These are phyloP conservation scores for Drosophila austrosaltans DNA, from an alignment of 2,888 invertebrate genomes.

Conservation along the genomic window DNA sequence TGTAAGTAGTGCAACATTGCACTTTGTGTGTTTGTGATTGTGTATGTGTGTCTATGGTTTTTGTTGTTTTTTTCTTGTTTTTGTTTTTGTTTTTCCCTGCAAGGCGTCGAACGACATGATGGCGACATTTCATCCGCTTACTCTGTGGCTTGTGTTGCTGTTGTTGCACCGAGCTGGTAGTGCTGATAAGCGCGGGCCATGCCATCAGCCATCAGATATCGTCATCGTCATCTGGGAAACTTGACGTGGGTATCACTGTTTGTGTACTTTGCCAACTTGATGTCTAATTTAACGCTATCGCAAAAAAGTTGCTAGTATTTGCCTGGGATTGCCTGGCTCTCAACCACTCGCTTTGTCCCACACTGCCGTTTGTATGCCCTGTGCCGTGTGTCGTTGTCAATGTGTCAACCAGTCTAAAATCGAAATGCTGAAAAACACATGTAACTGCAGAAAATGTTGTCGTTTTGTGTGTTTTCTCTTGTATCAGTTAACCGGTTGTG, in stretches of 20 bases:
- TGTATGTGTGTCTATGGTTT: neutral
- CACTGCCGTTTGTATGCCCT: neutral
- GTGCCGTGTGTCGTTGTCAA: conserved; percentile 55
- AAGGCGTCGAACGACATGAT: conserved; percentile 65
- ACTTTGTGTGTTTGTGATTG: conserved; percentile 34
- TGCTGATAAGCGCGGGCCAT: conserved; percentile 55
- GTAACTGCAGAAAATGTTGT: conserved; percentile 55
- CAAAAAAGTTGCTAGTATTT: conserved; percentile 64
- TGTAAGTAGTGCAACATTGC: conserved; percentile 63
- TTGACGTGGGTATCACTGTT: conserved; percentile 57
- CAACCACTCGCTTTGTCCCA: neutral
- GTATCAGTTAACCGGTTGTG: conserved; percentile 11
- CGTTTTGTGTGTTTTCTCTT: conserved; percentile 18
- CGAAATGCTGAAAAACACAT: conserved; percentile 60
- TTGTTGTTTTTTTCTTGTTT: conserved; percentile 9
- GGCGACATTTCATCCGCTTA: conserved; percentile 29
- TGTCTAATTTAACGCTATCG: conserved; percentile 77
- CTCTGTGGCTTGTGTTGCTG: conserved; percentile 21
- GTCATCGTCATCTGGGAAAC: conserved; percentile 37
- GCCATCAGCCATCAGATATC: conserved; percentile 39
- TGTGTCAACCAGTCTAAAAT: conserved; percentile 63
- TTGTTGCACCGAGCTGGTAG: conserved; percentile 21
- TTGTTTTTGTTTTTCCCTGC: conserved; percentile 40
- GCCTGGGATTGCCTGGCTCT: conserved; percentile 42
- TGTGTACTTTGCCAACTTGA: conserved; percentile 67